Conservation (phyloP, 2,888 invertebrate species). For the Acleris laterana region DNA sequence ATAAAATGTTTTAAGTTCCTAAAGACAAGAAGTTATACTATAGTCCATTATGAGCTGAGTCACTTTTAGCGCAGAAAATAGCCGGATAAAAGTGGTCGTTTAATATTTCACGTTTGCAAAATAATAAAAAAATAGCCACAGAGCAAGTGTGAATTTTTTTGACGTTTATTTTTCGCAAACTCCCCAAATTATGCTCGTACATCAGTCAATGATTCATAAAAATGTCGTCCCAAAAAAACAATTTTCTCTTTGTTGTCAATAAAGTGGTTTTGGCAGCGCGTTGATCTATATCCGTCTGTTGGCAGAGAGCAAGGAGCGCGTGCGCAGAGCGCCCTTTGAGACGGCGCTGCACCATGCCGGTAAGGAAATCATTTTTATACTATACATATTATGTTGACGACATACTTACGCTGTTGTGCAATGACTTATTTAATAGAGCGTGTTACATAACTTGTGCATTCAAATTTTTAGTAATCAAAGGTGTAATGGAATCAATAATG, state of each 20-base stretch:
- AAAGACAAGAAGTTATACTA: too few species aligned
- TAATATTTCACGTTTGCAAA: too few species aligned
- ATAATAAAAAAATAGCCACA: too few species aligned
- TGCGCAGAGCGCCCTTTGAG: slow-evolving; percentile 85
- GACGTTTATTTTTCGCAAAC: neutral
- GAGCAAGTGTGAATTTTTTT: neutral
- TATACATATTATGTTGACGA: too few species aligned
- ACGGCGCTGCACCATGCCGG: slow-evolving; percentile 85
- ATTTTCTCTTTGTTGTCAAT: slow-evolving; percentile 15
- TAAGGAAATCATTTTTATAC: slow-evolving; percentile 53
- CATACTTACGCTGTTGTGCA: too few species aligned
- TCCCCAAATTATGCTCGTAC: neutral
- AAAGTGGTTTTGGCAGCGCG: slow-evolving; percentile 39
- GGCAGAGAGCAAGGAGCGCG: slow-evolving; percentile 79
- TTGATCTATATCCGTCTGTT: slow-evolving; percentile 72
- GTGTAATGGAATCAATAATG: too few species aligned
- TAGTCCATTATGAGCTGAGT: neutral
- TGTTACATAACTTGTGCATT: too few species aligned
- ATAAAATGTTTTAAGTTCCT: too few species aligned
- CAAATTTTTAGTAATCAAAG: too few species aligned
- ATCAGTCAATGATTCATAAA: too few species aligned
- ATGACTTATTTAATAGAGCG: too few species aligned
- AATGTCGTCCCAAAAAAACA: slow-evolving; percentile 6
- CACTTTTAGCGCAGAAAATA: neutral
- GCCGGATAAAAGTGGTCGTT: too few species aligned